Conservation (phyloP, 1,140 invertebrate genomes). For the Drosophila parabipectinata region DNA sequence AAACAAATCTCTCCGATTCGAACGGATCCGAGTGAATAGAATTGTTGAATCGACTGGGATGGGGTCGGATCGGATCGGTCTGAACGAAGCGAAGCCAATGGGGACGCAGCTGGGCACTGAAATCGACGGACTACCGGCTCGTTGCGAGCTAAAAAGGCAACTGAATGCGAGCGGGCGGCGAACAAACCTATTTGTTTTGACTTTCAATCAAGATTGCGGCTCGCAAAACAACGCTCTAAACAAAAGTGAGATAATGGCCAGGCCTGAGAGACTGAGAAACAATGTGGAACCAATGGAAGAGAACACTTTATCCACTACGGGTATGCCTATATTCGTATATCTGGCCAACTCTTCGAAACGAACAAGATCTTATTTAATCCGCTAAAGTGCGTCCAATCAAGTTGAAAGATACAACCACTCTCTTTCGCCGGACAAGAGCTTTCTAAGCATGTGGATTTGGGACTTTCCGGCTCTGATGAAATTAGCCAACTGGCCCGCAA, state of each 20-base stretch:
- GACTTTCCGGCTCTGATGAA: slow-evolving; percentile 35
- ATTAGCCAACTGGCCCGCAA: slow-evolving; percentile 4
- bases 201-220: slow-evolving; percentile 11
- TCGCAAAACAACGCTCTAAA: slow-evolving; percentile 19
- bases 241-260: slow-evolving; percentile 35
- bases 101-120: slow-evolving; percentile 5
- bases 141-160: slow-evolving; percentile 61
- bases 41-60: slow-evolving; percentile 8
- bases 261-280: background rate
- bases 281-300: slow-evolving; percentile 1
- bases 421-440: background rate
- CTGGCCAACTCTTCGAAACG: background rate
- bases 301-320: slow-evolving; percentile 1
- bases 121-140: slow-evolving; percentile 53
- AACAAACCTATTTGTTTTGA: slow-evolving; percentile 66
- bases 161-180: slow-evolving; percentile 56
- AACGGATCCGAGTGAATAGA: slow-evolving; percentile 27
- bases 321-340: too few species aligned
- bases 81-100: background rate
- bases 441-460: background rate
- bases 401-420: background rate
- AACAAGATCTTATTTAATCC: background rate
- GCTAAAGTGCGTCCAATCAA: background rate
- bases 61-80: background rate
- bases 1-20: slow-evolving; percentile 35